phyloP scores from a whole-genome alignment of 2,888 invertebrate genomes.

The Pseudococcus viburni region DNA sequence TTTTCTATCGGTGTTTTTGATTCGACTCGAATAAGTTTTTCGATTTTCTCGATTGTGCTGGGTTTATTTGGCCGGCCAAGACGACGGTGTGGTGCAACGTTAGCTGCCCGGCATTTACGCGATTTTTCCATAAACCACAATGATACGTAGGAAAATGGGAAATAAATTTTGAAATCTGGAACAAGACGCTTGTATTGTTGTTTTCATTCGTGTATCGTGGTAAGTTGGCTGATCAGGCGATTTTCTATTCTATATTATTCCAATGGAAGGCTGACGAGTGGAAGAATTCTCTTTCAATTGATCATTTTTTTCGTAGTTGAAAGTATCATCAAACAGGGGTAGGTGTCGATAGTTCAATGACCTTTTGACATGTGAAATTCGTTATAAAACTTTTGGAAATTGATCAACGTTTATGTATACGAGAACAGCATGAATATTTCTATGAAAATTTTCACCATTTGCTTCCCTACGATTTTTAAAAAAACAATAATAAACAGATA shows the following conservation, averaged over 20 bases:
- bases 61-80: neutral
- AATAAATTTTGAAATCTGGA: constrained; percentile 63
- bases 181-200: constrained; percentile 22
- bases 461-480: too few relatives aligned
- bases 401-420: neutral
- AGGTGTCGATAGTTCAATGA: neutral
- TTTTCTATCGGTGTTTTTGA: neutral
- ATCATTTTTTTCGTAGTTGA: neutral
- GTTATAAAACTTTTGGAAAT: neutral
- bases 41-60: constrained; percentile 14
- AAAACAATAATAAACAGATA: too few relatives aligned
- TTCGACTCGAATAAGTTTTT: constrained; percentile 1
- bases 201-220: constrained; percentile 57
- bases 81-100: neutral
- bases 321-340: neutral
- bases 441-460: too few relatives aligned
- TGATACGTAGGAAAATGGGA: constrained; percentile 43
- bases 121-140: neutral
- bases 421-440: neutral
- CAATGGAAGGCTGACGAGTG: too few relatives aligned
- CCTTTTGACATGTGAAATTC: neutral
- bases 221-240: constrained; percentile 19
- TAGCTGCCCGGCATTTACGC: neutral
- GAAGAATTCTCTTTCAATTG: too few relatives aligned
- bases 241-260: too few relatives aligned